Evolutionary conservation across 2,888 invertebrate species (phyloP).

Genomic region (Diaprepes abbreviatus): DNA sequence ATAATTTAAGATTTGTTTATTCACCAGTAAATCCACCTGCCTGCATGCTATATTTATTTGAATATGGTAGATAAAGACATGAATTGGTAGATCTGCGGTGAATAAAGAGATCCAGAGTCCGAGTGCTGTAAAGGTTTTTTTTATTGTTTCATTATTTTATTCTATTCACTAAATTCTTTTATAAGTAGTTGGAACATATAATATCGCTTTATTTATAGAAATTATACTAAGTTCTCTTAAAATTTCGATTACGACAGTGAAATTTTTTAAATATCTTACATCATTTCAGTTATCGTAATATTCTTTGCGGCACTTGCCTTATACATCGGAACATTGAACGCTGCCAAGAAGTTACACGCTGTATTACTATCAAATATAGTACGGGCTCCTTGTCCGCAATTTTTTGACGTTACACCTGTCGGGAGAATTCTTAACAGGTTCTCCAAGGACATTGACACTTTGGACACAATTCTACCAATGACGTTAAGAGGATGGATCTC

Average conservation of each 20-base stretch:
- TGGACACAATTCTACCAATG: slow-evolving; percentile 81
- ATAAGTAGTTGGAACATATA: too few relatives aligned
- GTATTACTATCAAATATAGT: slow-evolving; percentile 76
- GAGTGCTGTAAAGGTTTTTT: too few relatives aligned
- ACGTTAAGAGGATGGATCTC: slow-evolving; percentile 80
- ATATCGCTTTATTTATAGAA: background rate
- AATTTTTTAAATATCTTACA: slow-evolving; percentile 42
- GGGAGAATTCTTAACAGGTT: slow-evolving; percentile 85
- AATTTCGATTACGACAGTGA: background rate
- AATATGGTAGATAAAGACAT: too few relatives aligned
- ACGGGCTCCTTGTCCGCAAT: slow-evolving; percentile 77
- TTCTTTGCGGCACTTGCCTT: slow-evolving; percentile 77
- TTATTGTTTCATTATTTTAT: too few relatives aligned
- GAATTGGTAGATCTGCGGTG: too few relatives aligned
- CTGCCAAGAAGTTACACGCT: slow-evolving; percentile 75
- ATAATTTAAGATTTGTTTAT: too few relatives aligned
- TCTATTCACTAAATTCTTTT: too few relatives aligned
- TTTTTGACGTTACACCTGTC: slow-evolving; percentile 86
- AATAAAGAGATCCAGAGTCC: too few relatives aligned
- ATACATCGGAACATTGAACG: slow-evolving; percentile 77
- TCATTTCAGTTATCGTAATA: slow-evolving; percentile 74
- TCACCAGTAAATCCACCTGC: too few relatives aligned
- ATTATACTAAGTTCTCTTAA: background rate
- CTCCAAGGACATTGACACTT: slow-evolving; percentile 80
- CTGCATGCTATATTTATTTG: too few relatives aligned